phyloP scores from a whole-genome alignment of 2,888 invertebrate genomes.

The Alloscopus bannaensis region DNA sequence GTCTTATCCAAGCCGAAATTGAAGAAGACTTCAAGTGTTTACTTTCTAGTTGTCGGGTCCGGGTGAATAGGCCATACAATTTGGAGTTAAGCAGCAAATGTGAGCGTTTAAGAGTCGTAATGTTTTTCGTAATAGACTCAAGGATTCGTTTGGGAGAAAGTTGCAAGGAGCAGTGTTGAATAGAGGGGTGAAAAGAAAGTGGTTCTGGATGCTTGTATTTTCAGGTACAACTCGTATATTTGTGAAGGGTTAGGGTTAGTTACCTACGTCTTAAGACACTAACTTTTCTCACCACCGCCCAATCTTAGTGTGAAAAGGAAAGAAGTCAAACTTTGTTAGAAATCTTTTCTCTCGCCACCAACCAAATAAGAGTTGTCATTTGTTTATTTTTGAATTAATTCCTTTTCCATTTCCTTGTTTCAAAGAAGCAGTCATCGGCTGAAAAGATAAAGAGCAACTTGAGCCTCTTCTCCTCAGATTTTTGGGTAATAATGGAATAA shows the following conservation, averaged over 20 bases:
- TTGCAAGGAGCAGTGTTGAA: too few species aligned
- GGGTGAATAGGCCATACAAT: slow-evolving; percentile 32
- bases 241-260: too few species aligned
- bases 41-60: neutral
- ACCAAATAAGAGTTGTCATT: slow-evolving; percentile 21
- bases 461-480: slow-evolving; percentile 4
- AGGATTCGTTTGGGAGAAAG: slow-evolving; percentile 11
- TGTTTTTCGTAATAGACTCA: slow-evolving; percentile 34
- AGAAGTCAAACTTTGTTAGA: too few species aligned
- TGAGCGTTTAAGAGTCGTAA: slow-evolving; percentile 26
- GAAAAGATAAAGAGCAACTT: neutral
- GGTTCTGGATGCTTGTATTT: too few species aligned
- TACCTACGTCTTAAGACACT: too few species aligned
- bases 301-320: too few species aligned
- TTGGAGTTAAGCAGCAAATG: slow-evolving; percentile 36
- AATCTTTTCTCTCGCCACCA: slow-evolving; percentile 23
- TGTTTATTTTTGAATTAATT: slow-evolving; percentile 46
- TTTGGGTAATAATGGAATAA: slow-evolving; percentile 10
- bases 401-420: slow-evolving; percentile 30
- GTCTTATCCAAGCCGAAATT: too few species aligned
- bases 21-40: slow-evolving; percentile 16
- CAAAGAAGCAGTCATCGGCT: slow-evolving; percentile 26
- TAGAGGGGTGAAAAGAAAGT: slow-evolving; percentile 11
- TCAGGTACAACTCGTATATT: too few species aligned
- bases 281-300: too few species aligned